Evolutionary conservation across 1,140 invertebrate genomes (phyloP), one percentile per base, ranked within the genome.

Genomic region (Zophobas atratus): DNA sequence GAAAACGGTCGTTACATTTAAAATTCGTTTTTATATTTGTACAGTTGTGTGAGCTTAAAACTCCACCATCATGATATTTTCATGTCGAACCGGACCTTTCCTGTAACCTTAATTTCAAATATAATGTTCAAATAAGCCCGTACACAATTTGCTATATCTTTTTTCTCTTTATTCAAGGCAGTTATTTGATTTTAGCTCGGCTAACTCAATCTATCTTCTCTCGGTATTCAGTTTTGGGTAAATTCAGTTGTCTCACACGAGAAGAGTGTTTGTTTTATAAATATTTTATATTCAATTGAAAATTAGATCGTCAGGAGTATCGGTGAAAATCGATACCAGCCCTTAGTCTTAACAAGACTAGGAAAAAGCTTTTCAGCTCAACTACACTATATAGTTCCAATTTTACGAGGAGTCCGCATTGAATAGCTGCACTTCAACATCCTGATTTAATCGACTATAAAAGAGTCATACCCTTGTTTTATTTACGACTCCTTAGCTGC

Each of bases 111-210:
- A 67, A 67, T 67, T 67, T 67, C 60, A 67, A 67, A 67, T 67
- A 67, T 67, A 67, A 67, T 67, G 60, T 67, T 67, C 60, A 67
- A 67, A 67, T 67, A 67, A 67, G 38, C 60, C 60, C 38, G 60
- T 67, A 67, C 60, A 67, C 60, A 67, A 67, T 67, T 67, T 67
- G 60, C 60, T 67, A 67, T 67, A 67, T 67, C 38, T 67, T 67
- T 67, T 67, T 67, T 67, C 60, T 67, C 60, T 67, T 67, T 67
- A 67, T 67, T 67, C 60, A 67, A 67, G 60, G n/a, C 60, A 67
- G 60, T 67, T 67, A 67, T 67, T 67, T 67, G 60, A 67, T 67
- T 67, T 67, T 67, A 67, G 60, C 60, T 67, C 60, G 39, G 60
- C 60, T 67, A 67, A 67, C 60, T 67, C 60, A 67, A 67, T 67